Evolutionary conservation across 2,113 vertebrate genomes (phyloP).

Genomic region (Dromaius novaehollandiae): DNA sequence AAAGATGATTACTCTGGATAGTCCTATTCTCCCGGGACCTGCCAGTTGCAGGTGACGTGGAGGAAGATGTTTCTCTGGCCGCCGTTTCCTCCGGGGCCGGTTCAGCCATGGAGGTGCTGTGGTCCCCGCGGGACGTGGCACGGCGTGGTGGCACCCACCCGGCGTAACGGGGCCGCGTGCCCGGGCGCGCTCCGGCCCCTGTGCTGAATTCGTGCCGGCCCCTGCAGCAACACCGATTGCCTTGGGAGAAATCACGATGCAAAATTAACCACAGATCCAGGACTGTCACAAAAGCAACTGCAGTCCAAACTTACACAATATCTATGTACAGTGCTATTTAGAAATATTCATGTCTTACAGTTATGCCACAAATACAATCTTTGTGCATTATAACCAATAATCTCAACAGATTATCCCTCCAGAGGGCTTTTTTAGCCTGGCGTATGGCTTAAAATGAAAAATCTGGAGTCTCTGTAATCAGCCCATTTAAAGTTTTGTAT

Average conservation of each 20-base stretch:
- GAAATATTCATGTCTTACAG: not conserved
- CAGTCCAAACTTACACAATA: not conserved
- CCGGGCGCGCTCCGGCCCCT: not conserved
- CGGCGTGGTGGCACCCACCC: no score
- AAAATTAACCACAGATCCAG: not conserved
- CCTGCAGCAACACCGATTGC: not conserved
- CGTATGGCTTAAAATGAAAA: slow-evolving; percentile 16
- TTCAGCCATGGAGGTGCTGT: not conserved
- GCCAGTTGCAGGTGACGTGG: not conserved
- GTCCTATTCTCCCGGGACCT: not conserved
- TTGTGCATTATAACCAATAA: not conserved
- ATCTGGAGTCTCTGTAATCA: slow-evolving; percentile 23
- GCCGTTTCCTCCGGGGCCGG: not conserved
- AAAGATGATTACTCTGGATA: no score
- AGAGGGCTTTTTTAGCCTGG: not conserved
- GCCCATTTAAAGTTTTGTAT: slow-evolving; percentile 40
- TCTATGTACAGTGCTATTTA: not conserved
- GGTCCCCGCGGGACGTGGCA: no score
- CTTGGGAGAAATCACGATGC: not conserved
- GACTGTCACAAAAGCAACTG: not conserved
- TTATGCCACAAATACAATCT: not conserved
- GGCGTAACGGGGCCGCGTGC: accelerated
- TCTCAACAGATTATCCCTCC: not conserved
- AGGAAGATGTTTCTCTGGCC: not conserved
- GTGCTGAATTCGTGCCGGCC: not conserved